Evolutionary conservation across 1,140 invertebrate genomes (phyloP), one percentile per base, ranked within the genome.

Genomic region (Drosophila tani): DNA sequence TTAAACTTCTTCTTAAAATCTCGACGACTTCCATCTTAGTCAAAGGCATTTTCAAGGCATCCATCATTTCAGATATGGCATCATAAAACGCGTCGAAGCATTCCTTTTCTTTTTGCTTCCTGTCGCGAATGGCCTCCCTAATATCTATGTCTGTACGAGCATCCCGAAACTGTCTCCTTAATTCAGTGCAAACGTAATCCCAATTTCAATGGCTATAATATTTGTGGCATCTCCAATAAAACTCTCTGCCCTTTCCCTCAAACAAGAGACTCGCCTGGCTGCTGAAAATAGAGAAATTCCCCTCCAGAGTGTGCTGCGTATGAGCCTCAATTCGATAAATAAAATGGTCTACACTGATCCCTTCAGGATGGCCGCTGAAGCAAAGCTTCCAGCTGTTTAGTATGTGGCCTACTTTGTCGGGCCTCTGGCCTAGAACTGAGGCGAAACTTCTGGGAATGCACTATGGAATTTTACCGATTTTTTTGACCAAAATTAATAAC

Each of bases 401-500:
- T 5, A 24, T 24, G 46, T 24, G 46, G 19, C 46, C 46, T 49
- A 49, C 46, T 49, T 49, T 29, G 24, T 49, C 46, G 1, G 21
- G 46, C 46, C 46, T 49, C 19, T 49, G 47, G 47, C 5, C 24
- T 49, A 49, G 47, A 8, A 27, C 47, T 12, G 47, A 49, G 14
- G 47, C 27, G 14, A 49, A 49, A 6, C 24, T 49, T 15, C 12
- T 49, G 5, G 47, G 21, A 49, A n/a, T n/a, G n/a, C n/a, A n/a
- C n/a, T n/a, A n/a, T n/a, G n/a, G n/a, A n/a, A n/a, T n/a, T n/a
- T n/a, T n/a, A n/a, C n/a, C n/a, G n/a, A n/a, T n/a, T n/a, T n/a
- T n/a, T n/a, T n/a, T n/a, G n/a, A n/a, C n/a, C n/a, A n/a, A n/a
- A n/a, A n/a, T n/a, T n/a, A n/a, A n/a, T n/a, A n/a, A n/a, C n/a